These are phyloP conservation scores for Tetramorium simillimum DNA, from an alignment of 1,140 invertebrate genomes.

Conservation along the genomic window DNA sequence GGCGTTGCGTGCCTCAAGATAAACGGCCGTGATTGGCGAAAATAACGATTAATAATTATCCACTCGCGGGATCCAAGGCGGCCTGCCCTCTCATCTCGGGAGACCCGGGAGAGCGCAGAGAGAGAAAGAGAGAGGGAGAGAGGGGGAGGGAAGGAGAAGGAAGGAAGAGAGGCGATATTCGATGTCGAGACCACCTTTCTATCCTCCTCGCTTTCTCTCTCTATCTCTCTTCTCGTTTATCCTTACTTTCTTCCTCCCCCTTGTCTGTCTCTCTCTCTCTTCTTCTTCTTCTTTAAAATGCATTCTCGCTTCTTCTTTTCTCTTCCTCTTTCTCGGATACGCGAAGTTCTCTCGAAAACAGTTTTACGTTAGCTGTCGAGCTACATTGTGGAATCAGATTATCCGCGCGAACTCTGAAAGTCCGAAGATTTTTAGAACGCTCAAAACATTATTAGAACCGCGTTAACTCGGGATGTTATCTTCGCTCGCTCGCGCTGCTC, in stretches of 20 bases:
- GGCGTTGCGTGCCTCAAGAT: constrained; percentile 84
- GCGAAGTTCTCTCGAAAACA: constrained; percentile 41
- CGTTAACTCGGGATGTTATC: constrained; percentile 48
- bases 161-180: constrained; percentile 66
- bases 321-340: background rate
- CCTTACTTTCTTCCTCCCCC: background rate
- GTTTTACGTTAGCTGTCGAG: constrained; percentile 20
- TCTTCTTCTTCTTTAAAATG: background rate
- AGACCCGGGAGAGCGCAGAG: constrained; percentile 71
- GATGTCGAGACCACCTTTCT: constrained; percentile 44
- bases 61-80: constrained; percentile 81
- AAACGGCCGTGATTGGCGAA: constrained; percentile 84
- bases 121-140: constrained; percentile 64
- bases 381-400: constrained; percentile 55
- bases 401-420: constrained; percentile 34
- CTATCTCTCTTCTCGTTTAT: constrained; percentile 15
- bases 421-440: constrained; percentile 10
- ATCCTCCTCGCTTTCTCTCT: constrained; percentile 21
- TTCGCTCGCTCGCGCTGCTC: background rate
- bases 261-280: background rate
- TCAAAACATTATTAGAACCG: constrained; percentile 36
- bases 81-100: constrained; percentile 81
- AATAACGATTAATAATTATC: constrained; percentile 85
- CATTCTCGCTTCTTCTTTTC: background rate
- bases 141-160: background rate